Percentiles rank a stretch among this genome's conserved stretches.
These are phyloP conservation scores for Alectura lathami DNA, from an alignment of 2,113 vertebrate species.

Conservation along the genomic window DNA sequence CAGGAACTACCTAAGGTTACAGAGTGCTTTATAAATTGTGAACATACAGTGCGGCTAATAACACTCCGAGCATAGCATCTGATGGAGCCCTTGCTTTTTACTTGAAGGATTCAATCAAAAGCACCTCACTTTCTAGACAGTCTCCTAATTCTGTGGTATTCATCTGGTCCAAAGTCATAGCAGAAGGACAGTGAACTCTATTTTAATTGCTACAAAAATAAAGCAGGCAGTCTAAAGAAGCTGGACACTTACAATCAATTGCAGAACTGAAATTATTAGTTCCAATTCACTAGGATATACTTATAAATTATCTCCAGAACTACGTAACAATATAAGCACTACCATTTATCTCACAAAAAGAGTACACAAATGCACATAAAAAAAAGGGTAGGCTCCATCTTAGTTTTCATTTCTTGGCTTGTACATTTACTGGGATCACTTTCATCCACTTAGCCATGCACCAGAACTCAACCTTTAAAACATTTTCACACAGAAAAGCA, in stretches of 20 bases:
- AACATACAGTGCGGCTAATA: not conserved
- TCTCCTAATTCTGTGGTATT: not conserved
- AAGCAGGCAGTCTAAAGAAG: not conserved
- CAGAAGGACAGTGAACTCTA: not conserved
- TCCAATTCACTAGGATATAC: not conserved
- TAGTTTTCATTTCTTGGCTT: not conserved
- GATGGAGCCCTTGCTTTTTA: not conserved
- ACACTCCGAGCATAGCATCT: not conserved
- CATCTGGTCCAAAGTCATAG: not conserved
- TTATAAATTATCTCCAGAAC: not conserved
- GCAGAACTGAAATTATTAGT: not conserved
- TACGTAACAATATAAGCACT: not conserved
- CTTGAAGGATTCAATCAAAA: not conserved
- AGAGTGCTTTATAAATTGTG: not conserved
- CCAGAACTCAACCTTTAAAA: not conserved
- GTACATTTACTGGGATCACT: not conserved
- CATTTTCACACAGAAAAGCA: not conserved
- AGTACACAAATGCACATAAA: not conserved
- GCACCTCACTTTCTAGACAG: not conserved
- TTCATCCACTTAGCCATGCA: not conserved
- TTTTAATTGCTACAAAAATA: not conserved
- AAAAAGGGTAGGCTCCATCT: not conserved
- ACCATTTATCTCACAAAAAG: not conserved
- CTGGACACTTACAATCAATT: not conserved
- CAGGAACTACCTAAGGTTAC: not conserved